Conservation (phyloP, 1,140 invertebrate genomes). For the Hirudo medicinalis region DNA sequence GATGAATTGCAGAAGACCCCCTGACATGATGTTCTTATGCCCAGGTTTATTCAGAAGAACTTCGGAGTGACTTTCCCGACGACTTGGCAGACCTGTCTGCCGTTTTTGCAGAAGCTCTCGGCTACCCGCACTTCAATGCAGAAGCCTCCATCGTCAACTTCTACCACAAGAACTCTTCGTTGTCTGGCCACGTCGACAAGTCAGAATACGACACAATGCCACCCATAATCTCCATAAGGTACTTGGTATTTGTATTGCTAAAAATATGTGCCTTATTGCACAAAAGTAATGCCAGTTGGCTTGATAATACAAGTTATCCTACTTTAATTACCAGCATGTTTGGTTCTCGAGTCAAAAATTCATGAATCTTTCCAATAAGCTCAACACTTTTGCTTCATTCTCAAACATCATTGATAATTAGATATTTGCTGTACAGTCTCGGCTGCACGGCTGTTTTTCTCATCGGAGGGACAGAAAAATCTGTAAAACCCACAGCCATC, state of each 20-base stretch:
- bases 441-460: constrained; percentile 36
- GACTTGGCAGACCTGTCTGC: constrained; percentile 54
- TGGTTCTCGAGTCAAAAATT: too few relatives aligned
- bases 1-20: background rate
- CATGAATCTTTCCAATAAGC: too few relatives aligned
- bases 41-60: constrained; percentile 55
- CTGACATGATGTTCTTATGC: constrained; percentile 27
- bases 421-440: constrained; percentile 30
- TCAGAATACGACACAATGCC: constrained; percentile 70
- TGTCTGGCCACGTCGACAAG: constrained; percentile 79
- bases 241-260: background rate
- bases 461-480: constrained; percentile 34
- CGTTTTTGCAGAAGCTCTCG: constrained; percentile 49
- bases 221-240: constrained; percentile 67
- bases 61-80: constrained; percentile 50
- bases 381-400: background rate
- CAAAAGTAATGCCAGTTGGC: too few relatives aligned
- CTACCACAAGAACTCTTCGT: constrained; percentile 75
- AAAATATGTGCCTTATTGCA: too few relatives aligned
- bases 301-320: too few relatives aligned
- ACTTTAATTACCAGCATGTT: too few relatives aligned
- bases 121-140: constrained; percentile 50
- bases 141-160: constrained; percentile 88
- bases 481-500: constrained; percentile 30
- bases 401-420: constrained; percentile 13